Base-by-base conservation (phyloP, 2,113 vertebrate species). In the Lagopus leucura region DNA sequence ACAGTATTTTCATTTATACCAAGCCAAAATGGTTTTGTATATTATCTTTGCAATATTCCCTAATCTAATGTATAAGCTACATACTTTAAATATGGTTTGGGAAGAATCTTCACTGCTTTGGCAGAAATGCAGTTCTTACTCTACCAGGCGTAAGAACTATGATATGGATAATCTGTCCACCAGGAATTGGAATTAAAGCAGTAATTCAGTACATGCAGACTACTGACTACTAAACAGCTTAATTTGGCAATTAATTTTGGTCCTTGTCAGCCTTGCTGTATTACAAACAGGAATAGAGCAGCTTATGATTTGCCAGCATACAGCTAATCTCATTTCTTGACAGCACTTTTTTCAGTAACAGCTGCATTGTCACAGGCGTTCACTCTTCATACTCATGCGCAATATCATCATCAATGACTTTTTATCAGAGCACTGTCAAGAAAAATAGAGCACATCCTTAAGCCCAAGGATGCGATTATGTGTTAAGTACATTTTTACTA, bases 401-500 rank as follows among this genome's bases (percentile, higher is more conserved):
- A 82, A 21, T 76, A 28, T 21, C 71, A 61, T 78, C 77, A 88
- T 65, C 94, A 88, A 80, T 76, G 47, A 86, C 72, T 73, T 73
- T 94, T 94, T 96, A 88, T 92, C 79, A 71, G 66, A 43, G 57
- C 72, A 86, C 82, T 94, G 88, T 96, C 10, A 52, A 89, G 89
- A 96, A 97, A 96, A 96, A 93, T 87, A 88, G 79, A 64, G 61
- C 87, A 93, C 76, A 81, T 76, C 63, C 80, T 96, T 88, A 27
- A 88, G 76, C 91, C 73, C 94, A 96, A 96, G 76, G 84, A 94
- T 28, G 67, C 91, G 92, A 95, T 93, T 97, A 88, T 91, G 73
- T 89, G 88, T 93, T 95, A 97, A 96, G 86, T 70, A 82, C 91
- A 93, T 84, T 82, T 90, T 86, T 89, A 86, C 83, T 95, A 94